phyloP scores from a whole-genome alignment of 2,113 vertebrate species.

The Oncorhynchus nerka region DNA sequence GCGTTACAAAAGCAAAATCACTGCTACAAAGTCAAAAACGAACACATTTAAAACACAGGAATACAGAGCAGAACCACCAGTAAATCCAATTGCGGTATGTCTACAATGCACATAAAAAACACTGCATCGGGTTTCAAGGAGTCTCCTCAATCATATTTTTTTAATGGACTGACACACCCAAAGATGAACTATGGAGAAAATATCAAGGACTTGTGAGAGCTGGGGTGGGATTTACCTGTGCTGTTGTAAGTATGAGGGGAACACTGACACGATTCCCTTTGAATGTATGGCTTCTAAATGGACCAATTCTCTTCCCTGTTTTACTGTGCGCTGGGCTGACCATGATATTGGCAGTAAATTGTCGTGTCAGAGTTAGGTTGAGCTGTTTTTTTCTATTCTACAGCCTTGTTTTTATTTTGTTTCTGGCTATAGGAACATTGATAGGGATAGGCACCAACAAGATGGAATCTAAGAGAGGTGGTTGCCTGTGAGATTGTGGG shows the following conservation, averaged over 20 bases:
- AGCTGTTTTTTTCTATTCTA: background rate
- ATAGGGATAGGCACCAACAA: background rate
- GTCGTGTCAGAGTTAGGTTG: background rate
- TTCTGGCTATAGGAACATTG: background rate
- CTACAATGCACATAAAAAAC: background rate
- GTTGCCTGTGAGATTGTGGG: background rate
- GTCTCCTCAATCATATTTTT: background rate
- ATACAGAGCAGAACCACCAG: background rate
- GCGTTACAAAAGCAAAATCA: too few relatives aligned
- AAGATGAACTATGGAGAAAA: background rate
- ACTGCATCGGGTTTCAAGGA: background rate
- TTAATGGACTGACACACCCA: background rate
- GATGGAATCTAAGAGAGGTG: background rate
- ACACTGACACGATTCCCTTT: background rate
- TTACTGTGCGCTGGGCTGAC: constrained; percentile 4
- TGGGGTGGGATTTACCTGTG: background rate
- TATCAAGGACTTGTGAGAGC: background rate
- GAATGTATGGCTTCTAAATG: background rate
- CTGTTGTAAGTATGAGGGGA: background rate
- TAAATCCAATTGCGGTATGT: background rate
- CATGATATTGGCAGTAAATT: constrained; percentile 3
- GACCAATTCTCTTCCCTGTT: background rate
- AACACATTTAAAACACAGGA: background rate
- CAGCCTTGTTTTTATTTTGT: background rate
- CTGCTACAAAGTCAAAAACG: background rate